Conservation (phyloP, 2,888 invertebrate species). For the Eilema sororculum region DNA sequence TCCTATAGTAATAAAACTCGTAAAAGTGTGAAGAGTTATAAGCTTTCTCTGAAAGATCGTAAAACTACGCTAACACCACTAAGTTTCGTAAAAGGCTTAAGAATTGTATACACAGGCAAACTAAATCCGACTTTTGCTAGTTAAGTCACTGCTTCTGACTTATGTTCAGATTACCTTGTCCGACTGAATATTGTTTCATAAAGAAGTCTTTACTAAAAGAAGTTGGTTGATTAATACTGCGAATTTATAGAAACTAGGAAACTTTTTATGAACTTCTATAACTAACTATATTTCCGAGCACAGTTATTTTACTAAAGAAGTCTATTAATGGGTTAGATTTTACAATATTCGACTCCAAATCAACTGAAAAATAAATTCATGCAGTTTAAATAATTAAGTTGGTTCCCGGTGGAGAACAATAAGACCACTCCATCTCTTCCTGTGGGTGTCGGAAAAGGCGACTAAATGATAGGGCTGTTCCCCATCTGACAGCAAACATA, state of each 20-base stretch:
- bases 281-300: background rate
- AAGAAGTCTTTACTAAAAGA: background rate
- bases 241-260: too few species aligned
- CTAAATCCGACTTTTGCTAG: conserved; percentile 10
- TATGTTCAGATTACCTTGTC: conserved; percentile 7
- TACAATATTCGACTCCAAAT: background rate
- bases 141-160: conserved; percentile 3
- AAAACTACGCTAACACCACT: conserved; percentile 19
- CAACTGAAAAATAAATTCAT: too few species aligned
- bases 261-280: background rate
- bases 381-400: too few species aligned
- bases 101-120: conserved; percentile 26
- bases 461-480: too few species aligned
- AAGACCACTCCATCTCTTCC: too few species aligned
- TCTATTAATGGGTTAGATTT: background rate
- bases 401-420: too few species aligned
- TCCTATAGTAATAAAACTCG: background rate
- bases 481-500: too few species aligned
- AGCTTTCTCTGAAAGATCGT: conserved; percentile 28
- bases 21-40: conserved; percentile 25
- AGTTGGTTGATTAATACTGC: background rate
- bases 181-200: conserved; percentile 2
- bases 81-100: conserved; percentile 39
- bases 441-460: too few species aligned
- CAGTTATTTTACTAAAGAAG: background rate